Evolutionary conservation across 2,113 vertebrate genomes (phyloP).

Genomic region (Tenebrosternarchus preto): DNA sequence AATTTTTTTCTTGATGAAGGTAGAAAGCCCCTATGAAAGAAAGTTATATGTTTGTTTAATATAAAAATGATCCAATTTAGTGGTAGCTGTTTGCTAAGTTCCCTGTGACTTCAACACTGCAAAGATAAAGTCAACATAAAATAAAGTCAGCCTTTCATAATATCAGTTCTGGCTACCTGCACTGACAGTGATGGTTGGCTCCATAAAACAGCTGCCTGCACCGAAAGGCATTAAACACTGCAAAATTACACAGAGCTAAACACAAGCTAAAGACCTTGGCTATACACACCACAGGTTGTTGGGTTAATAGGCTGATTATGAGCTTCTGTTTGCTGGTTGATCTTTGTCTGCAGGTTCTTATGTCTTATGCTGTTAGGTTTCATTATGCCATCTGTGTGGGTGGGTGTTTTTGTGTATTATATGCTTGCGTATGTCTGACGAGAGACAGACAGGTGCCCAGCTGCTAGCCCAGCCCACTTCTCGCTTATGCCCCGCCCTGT

Average conservation of each 20-base stretch:
- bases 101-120: no score
- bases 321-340: neutral
- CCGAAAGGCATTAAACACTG: neutral
- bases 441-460: slow-evolving; percentile 49
- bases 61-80: no score
- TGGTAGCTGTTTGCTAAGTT: no score
- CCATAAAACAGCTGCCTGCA: neutral
- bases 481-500: slow-evolving; percentile 58
- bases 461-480: slow-evolving; percentile 51
- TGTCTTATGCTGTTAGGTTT: slow-evolving; percentile 10
- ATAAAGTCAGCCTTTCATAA: neutral
- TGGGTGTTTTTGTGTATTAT: slow-evolving; percentile 21
- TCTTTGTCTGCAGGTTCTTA: neutral
- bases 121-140: neutral
- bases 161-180: neutral
- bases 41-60: no score
- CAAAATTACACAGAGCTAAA: neutral
- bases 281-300: neutral
- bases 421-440: slow-evolving; percentile 25
- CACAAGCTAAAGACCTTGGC: neutral
- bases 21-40: no score
- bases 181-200: no score
- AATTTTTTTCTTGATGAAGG: neutral
- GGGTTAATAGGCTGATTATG: slow-evolving; percentile 1
- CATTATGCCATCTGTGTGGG: slow-evolving; percentile 24